Evolutionary conservation across 1,140 invertebrate genomes (phyloP).

Genomic region (Bradynema listronoti): DNA sequence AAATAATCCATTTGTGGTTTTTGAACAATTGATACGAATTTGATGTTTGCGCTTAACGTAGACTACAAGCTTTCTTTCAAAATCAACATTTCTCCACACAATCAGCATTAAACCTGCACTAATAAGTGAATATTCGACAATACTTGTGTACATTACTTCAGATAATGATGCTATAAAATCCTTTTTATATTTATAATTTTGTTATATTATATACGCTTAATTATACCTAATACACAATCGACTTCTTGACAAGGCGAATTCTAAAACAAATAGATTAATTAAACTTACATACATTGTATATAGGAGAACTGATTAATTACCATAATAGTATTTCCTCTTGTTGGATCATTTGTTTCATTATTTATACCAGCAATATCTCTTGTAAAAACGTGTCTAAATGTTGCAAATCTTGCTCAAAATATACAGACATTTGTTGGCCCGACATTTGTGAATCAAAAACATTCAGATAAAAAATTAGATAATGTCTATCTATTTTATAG

Average conservation of each 20-base stretch:
- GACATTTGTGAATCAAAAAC: too few relatives aligned
- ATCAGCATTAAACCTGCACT: slow-evolving; percentile 92
- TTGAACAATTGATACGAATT: slow-evolving; percentile 54
- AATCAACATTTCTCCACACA: slow-evolving; percentile 83
- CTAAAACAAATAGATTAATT: background rate
- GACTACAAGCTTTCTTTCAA: slow-evolving; percentile 11
- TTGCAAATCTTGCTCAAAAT: too few relatives aligned
- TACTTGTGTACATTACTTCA: slow-evolving; percentile 84
- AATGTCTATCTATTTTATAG: too few relatives aligned
- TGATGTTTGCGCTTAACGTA: slow-evolving; percentile 47
- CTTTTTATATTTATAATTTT: background rate
- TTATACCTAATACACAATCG: slow-evolving; percentile 49
- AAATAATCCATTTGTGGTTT: slow-evolving; percentile 41
- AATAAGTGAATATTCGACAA: slow-evolving; percentile 91
- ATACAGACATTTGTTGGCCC: too few relatives aligned
- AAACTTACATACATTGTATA: too few relatives aligned
- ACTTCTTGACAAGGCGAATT: slow-evolving; percentile 32
- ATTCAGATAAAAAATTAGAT: too few relatives aligned
- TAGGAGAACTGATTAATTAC: too few relatives aligned
- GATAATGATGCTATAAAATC: slow-evolving; percentile 63
- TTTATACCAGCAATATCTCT: slow-evolving; percentile 11
- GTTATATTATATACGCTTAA: slow-evolving; percentile 1
- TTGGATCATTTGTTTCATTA: background rate
- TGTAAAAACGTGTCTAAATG: slow-evolving; percentile 29
- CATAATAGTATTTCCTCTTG: too few relatives aligned